phyloP scores from a whole-genome alignment of 2,113 vertebrate species.

The Phylloscopus trochilus region DNA sequence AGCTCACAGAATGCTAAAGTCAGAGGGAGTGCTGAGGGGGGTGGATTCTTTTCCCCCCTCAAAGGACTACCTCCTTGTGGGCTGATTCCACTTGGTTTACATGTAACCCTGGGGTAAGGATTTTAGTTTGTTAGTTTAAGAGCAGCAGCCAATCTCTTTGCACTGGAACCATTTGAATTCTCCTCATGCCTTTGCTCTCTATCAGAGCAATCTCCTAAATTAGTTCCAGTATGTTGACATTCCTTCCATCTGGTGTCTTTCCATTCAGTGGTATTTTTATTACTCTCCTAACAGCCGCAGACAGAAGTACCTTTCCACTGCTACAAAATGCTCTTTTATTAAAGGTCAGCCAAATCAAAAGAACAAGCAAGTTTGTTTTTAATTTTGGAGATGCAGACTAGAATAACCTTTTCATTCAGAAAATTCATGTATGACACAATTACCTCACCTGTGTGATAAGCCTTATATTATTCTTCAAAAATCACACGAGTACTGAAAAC shows the following conservation, averaged over 20 bases:
- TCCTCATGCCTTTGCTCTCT: constrained; percentile 65
- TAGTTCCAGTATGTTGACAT: constrained; percentile 71
- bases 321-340: constrained; percentile 63
- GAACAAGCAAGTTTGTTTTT: constrained; percentile 41
- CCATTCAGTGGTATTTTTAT: constrained; percentile 66
- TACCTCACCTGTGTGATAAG: constrained; percentile 19
- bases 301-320: constrained; percentile 68
- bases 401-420: constrained; percentile 62
- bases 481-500: neutral
- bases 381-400: constrained; percentile 56
- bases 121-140: constrained; percentile 67
- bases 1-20: neutral
- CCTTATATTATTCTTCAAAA: constrained; percentile 26
- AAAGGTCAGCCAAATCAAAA: constrained; percentile 68
- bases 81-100: constrained; percentile 61
- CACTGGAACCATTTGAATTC: constrained; percentile 60
- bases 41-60: neutral
- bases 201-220: constrained; percentile 68
- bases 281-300: constrained; percentile 64
- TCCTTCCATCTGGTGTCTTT: constrained; percentile 68
- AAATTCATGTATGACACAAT: constrained; percentile 39
- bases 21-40: neutral
- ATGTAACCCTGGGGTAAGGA: constrained; percentile 58
- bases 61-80: constrained; percentile 28
- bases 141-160: constrained; percentile 39